Conservation (phyloP, 2,888 invertebrate species). For the Drosophila hawaiiensis region DNA sequence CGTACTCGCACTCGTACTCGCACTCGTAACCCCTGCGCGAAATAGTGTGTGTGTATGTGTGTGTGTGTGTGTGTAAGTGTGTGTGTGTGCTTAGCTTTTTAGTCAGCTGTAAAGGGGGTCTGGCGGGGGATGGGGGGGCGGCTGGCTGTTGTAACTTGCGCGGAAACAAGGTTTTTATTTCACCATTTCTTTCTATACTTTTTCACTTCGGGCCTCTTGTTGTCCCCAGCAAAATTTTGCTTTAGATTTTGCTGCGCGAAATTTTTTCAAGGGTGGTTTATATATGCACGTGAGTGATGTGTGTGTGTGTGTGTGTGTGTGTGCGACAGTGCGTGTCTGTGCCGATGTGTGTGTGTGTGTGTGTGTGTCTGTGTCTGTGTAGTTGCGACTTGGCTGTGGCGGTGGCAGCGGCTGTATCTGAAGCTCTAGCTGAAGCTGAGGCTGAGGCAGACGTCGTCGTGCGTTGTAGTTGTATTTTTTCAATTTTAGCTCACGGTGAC, state of each 20-base stretch:
- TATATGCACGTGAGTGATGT: slow-evolving; percentile 44
- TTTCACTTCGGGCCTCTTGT: slow-evolving; percentile 42
- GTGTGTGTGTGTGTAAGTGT: slow-evolving; percentile 11
- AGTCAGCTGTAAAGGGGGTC: slow-evolving; percentile 52
- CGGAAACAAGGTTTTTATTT: slow-evolving; percentile 82
- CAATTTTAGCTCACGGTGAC: slow-evolving; percentile 42
- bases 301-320: slow-evolving; percentile 33
- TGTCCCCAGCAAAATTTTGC: slow-evolving; percentile 53
- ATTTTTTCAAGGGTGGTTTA: slow-evolving; percentile 84
- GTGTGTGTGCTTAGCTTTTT: slow-evolving; percentile 75
- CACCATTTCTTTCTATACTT: slow-evolving; percentile 79
- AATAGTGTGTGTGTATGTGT: slow-evolving; percentile 29
- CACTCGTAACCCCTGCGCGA: slow-evolving; percentile 31
- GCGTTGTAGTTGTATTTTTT: slow-evolving; percentile 50
- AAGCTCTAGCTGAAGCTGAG: slow-evolving; percentile 5
- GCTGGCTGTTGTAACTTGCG: slow-evolving; percentile 72
- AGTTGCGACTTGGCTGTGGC: slow-evolving; percentile 44
- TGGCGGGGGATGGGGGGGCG: background rate
- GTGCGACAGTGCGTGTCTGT: slow-evolving; percentile 52
- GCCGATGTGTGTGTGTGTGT: slow-evolving; percentile 35
- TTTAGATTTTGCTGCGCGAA: slow-evolving; percentile 77
- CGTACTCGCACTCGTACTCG: slow-evolving; percentile 2
- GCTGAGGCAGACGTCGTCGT: slow-evolving; percentile 25
- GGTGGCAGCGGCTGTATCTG: slow-evolving; percentile 29
- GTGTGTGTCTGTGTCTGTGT: slow-evolving; percentile 23